Evolutionary conservation across 2,797 vertebrate genomes (phyloP).

Genomic region (Lepidocolaptes lacrymiger): DNA sequence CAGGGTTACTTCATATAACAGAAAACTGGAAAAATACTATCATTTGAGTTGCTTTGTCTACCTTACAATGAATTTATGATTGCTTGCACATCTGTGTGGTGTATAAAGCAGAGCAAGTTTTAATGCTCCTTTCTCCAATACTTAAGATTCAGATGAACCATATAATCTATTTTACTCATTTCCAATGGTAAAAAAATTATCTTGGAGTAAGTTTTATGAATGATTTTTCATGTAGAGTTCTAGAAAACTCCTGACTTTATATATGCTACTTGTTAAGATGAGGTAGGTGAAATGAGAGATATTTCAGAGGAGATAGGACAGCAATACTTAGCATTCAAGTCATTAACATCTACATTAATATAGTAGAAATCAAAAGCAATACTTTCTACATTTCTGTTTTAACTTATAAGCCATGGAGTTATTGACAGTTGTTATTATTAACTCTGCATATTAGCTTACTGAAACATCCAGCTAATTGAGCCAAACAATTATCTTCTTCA

Average conservation of each 20-base stretch:
- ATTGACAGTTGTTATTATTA: neutral
- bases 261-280: neutral
- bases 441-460: neutral
- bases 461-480: neutral
- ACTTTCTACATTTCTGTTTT: neutral
- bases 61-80: neutral
- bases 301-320: neutral
- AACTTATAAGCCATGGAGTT: neutral
- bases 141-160: neutral
- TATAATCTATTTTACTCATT: neutral
- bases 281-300: neutral
- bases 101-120: neutral
- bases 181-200: neutral
- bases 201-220: neutral
- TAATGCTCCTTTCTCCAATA: neutral
- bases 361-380: neutral
- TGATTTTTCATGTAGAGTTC: neutral
- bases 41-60: neutral
- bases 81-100: accelerated
- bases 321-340: neutral
- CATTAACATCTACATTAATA: neutral
- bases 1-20: neutral
- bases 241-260: neutral
- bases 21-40: neutral
- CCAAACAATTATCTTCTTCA: neutral